phyloP scores from a whole-genome alignment of 2,113 vertebrate species.

The Dromiciops gliroides region DNA sequence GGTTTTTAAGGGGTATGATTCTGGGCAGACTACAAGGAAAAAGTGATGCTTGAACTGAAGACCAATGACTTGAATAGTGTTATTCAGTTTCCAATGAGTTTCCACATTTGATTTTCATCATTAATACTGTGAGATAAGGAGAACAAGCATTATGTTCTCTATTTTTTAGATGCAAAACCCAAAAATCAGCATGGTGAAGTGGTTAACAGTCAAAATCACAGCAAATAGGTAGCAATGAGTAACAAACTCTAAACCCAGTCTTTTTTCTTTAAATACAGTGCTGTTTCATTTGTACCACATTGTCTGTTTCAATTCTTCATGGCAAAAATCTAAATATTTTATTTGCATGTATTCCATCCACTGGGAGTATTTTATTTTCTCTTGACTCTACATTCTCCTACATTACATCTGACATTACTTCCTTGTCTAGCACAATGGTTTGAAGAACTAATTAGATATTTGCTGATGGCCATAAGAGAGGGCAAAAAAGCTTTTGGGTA shows the following conservation, averaged over 20 bases:
- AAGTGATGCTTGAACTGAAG: background rate
- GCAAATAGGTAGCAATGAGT: background rate
- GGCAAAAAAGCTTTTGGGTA: background rate
- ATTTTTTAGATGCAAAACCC: background rate
- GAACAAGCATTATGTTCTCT: background rate
- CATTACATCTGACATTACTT: background rate
- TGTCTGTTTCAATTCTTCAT: background rate
- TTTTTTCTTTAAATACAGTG: background rate
- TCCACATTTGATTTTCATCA: background rate
- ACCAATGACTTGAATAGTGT: background rate
- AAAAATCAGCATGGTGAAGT: background rate
- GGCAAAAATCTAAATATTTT: background rate
- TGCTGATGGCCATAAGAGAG: background rate
- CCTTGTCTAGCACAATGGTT: background rate
- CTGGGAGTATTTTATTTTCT: background rate
- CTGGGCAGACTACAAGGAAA: background rate
- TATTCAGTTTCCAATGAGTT: background rate
- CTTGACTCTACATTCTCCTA: background rate
- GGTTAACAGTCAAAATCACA: background rate
- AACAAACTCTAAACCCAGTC: background rate
- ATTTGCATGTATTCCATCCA: background rate
- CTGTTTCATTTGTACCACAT: background rate
- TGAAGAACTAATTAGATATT: background rate
- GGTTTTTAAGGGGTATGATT: background rate
- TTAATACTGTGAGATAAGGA: background rate